phyloP scores from a whole-genome alignment of 2,113 vertebrate species.

The Pluvianellus socialis region DNA sequence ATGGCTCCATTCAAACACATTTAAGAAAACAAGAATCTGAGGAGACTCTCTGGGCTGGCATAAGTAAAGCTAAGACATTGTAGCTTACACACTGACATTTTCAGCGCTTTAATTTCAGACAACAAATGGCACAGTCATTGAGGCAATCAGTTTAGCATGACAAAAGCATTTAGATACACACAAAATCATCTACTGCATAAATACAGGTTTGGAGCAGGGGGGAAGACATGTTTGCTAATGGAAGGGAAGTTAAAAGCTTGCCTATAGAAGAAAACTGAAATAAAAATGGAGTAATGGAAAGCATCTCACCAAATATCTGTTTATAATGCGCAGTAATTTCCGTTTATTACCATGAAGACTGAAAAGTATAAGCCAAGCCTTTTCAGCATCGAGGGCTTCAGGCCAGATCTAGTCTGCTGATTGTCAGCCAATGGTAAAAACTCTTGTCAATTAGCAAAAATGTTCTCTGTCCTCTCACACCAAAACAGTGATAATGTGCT shows the following conservation, averaged over 20 bases:
- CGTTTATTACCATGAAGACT: not conserved
- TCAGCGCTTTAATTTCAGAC: slow-evolving; percentile 23
- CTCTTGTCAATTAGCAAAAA: not conserved
- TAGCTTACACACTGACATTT: not conserved
- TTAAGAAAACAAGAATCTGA: not conserved
- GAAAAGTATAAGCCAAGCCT: not conserved
- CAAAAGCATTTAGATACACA: not conserved
- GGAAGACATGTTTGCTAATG: not conserved
- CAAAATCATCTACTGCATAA: not conserved
- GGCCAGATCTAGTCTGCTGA: not conserved
- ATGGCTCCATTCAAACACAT: not conserved
- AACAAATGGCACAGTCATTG: not conserved
- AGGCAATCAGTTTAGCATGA: slow-evolving; percentile 1
- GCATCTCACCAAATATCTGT: not conserved
- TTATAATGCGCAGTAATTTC: not conserved
- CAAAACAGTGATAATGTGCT: not conserved
- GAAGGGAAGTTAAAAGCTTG: not conserved
- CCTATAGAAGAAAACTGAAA: not conserved
- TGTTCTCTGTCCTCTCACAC: not conserved
- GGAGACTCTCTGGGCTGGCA: not conserved
- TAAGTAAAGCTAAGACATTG: not conserved
- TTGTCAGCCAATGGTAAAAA: slow-evolving; percentile 24
- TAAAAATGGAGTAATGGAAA: not conserved
- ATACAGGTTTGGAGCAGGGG: not conserved
- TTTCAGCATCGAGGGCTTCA: not conserved